Percentiles rank a stretch among this genome's conserved stretches.
Conservation (phyloP, 2,888 invertebrate species). For the Drosophila kuntzei region DNA sequence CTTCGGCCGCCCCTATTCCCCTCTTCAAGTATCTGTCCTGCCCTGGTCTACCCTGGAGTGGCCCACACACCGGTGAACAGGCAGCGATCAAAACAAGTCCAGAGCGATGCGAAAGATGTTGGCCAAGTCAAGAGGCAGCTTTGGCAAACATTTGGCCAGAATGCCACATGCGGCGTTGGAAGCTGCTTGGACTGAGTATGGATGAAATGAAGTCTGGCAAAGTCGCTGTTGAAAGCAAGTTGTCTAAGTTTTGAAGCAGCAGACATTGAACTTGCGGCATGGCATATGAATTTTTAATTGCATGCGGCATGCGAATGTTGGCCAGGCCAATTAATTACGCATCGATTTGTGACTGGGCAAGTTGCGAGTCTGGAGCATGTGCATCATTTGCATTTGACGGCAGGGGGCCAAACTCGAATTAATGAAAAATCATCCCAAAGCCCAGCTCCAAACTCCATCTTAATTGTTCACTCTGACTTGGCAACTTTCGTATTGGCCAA, state of each 20-base stretch:
- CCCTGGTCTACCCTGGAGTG: slow-evolving; percentile 18
- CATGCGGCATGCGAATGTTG: slow-evolving; percentile 69
- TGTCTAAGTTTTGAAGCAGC: slow-evolving; percentile 41
- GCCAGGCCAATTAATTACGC: slow-evolving; percentile 74
- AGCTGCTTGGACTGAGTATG: neutral
- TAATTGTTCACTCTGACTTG: slow-evolving; percentile 70
- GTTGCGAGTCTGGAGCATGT: slow-evolving; percentile 34
- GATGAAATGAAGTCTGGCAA: slow-evolving; percentile 5
- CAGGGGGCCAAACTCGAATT: slow-evolving; percentile 35
- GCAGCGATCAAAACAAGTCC: slow-evolving; percentile 76
- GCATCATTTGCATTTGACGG: slow-evolving; percentile 77
- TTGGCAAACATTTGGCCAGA: slow-evolving; percentile 56
- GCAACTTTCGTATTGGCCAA: slow-evolving; percentile 53
- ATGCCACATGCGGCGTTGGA: slow-evolving; percentile 56
- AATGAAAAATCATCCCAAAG: slow-evolving; percentile 40
- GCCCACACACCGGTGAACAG: slow-evolving; percentile 69
- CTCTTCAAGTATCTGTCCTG: slow-evolving; percentile 3
- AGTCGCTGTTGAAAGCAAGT: slow-evolving; percentile 64
- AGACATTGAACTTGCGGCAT: slow-evolving; percentile 75
- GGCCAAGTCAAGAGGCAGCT: slow-evolving; percentile 26
- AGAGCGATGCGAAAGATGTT: slow-evolving; percentile 36
- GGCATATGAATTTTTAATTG: slow-evolving; percentile 79
- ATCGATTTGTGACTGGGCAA: slow-evolving; percentile 76
- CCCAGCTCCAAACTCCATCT: slow-evolving; percentile 9
- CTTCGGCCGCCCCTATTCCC: slow-evolving; percentile 8